Evolutionary conservation across 1,140 invertebrate genomes (phyloP).

Genomic region (Trachelipus rathkii): DNA sequence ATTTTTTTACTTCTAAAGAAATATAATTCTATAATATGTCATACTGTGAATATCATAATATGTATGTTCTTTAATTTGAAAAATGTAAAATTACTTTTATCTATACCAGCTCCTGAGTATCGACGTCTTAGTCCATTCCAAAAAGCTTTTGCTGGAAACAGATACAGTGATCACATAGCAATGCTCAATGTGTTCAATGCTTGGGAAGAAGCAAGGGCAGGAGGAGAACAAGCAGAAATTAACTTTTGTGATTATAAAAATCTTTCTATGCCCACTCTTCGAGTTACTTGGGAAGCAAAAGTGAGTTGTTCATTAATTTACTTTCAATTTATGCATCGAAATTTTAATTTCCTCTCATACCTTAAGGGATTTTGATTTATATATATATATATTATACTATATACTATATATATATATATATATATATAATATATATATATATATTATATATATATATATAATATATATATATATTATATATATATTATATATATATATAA

Average conservation of each 20-base stretch:
- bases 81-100: neutral
- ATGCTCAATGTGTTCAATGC: slow-evolving; percentile 86
- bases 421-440: too few species aligned
- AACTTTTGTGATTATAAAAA: slow-evolving; percentile 87
- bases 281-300: slow-evolving; percentile 88
- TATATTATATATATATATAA: too few species aligned
- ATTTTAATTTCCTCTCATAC: too few species aligned
- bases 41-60: too few species aligned
- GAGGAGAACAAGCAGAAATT: slow-evolving; percentile 73
- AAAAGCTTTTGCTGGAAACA: slow-evolving; percentile 72
- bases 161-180: slow-evolving; percentile 91
- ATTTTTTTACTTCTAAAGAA: too few species aligned
- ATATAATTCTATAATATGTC: too few species aligned
- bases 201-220: slow-evolving; percentile 72
- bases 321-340: neutral
- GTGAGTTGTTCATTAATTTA: slow-evolving; percentile 48
- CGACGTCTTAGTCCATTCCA: slow-evolving; percentile 69
- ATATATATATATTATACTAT: too few species aligned
- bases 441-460: too few species aligned
- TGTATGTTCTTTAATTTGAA: too few species aligned
- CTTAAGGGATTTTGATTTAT: too few species aligned
- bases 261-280: slow-evolving; percentile 77
- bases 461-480: too few species aligned
- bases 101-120: slow-evolving; percentile 39
- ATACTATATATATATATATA: too few species aligned